Evolutionary conservation across 2,888 invertebrate genomes (phyloP), one percentile per base, ranked within the genome.

Genomic region (Phortica magna): DNA sequence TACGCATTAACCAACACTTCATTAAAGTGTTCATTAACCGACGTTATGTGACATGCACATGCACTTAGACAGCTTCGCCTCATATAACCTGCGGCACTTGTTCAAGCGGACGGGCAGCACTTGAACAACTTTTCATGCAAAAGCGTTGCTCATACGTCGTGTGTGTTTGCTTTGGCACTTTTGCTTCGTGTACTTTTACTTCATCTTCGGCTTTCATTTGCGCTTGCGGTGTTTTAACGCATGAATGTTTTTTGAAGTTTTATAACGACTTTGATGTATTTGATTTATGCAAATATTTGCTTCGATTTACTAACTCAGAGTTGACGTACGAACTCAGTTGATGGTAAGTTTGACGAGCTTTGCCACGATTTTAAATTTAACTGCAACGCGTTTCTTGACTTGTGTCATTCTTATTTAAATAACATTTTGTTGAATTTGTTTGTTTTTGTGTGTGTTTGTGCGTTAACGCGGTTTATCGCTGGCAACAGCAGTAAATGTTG

Each of bases 201-300:
- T 48, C 14, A 14, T 48, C 10, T n/a, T 19, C 19, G n/a, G 6
- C 7, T 22, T 61, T 61, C 22, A 17, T 22, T 31, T 65, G 5
- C 65, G 41, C 70, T 71, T 71, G 53, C 31, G 70, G 70, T 55
- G 22, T 55, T 22, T 71, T 71, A 43, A 71, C 70, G 81, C 84
- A 77, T 76, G 80, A 83, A 83, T 81, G 77, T 81, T 77, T 83
- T 81, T 79, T 81, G 77, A 81, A 82, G 82, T 82, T 79, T 68
- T 43, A 59, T 19, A 39, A 42, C 53, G 65, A 74, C 55, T 71
- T 71, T 75, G 75, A 75, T 75, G 68, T 68, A 78, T 83, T 80
- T 80, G 83, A 87, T 88, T 88, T 87, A 88, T 85, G 88, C 85
- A 88, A 88, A 85, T 88, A 88, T 81, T 83, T 71, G 39, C 70